Percentiles rank a stretch among this genome's conserved stretches.
phyloP scores from a whole-genome alignment of 2,113 vertebrate species.

The Saimiri boliviensis region DNA sequence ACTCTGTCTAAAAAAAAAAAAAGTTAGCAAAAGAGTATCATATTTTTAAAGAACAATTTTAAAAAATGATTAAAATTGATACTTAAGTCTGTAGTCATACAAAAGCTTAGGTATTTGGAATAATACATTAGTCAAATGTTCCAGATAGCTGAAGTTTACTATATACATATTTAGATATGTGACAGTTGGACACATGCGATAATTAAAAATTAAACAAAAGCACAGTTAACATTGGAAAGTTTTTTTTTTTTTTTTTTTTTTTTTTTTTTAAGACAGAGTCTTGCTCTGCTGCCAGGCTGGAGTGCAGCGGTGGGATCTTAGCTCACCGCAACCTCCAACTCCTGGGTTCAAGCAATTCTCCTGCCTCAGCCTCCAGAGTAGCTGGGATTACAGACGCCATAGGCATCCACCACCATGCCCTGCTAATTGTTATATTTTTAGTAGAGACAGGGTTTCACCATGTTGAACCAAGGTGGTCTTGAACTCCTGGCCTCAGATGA shows the following conservation, averaged over 20 bases:
- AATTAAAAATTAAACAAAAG: background rate
- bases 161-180: background rate
- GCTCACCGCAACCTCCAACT: too few relatives aligned
- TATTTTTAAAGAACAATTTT: conserved; percentile 2
- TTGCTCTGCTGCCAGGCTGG: too few relatives aligned
- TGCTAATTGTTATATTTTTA: too few relatives aligned
- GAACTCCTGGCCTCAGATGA: too few relatives aligned
- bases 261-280: too few relatives aligned
- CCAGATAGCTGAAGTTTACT: background rate
- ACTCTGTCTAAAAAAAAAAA: background rate
- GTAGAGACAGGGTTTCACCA: too few relatives aligned
- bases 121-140: background rate
- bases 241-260: background rate
- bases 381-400: too few relatives aligned
- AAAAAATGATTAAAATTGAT: background rate
- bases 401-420: too few relatives aligned
- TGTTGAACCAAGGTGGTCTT: too few relatives aligned
- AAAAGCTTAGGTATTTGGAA: background rate
- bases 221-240: background rate
- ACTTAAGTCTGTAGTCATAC: background rate
- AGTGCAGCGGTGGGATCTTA: too few relatives aligned
- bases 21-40: background rate
- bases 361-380: too few relatives aligned
- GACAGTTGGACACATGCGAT: background rate
- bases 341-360: too few relatives aligned